Evolutionary conservation across 2,113 vertebrate genomes (phyloP).

Genomic region (Mellivora capensis): DNA sequence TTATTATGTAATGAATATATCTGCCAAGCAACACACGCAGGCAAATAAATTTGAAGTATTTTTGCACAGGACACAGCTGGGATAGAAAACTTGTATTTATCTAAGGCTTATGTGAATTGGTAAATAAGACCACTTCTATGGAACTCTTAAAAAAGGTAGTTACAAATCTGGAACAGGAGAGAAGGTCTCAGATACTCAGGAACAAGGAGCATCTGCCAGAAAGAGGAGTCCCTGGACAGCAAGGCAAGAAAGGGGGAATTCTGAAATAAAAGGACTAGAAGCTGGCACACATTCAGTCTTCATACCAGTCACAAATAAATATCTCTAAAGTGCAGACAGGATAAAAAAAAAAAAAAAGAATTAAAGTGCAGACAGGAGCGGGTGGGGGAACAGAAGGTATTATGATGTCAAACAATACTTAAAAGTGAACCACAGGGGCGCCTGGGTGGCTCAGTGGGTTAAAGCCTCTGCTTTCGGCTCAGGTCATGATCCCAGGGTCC

Average conservation of each 20-base stretch:
- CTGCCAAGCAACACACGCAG: constrained; percentile 54
- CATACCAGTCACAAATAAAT: neutral
- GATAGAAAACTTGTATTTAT: constrained; percentile 45
- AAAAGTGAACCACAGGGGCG: neutral
- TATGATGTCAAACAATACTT: neutral
- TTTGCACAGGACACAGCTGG: constrained; percentile 11
- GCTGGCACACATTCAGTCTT: neutral
- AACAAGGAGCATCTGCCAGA: neutral
- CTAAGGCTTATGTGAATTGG: neutral
- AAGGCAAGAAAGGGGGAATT: neutral
- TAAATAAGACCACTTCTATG: neutral
- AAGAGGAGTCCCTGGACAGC: neutral
- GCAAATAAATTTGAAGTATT: constrained; percentile 49
- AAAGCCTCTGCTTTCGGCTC: too few species aligned
- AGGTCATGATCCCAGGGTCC: too few species aligned
- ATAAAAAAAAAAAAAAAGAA: too few species aligned
- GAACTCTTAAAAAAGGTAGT: constrained; percentile 13
- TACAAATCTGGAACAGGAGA: neutral
- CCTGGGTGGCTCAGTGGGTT: too few species aligned
- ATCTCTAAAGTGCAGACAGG: neutral
- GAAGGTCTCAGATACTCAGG: neutral
- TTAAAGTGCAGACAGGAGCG: neutral
- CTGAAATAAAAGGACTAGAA: neutral
- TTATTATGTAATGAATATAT: constrained; percentile 41
- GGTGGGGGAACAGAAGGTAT: neutral